Conservation (phyloP, 2,113 vertebrate genomes). For the Vulpes lagopus region DNA sequence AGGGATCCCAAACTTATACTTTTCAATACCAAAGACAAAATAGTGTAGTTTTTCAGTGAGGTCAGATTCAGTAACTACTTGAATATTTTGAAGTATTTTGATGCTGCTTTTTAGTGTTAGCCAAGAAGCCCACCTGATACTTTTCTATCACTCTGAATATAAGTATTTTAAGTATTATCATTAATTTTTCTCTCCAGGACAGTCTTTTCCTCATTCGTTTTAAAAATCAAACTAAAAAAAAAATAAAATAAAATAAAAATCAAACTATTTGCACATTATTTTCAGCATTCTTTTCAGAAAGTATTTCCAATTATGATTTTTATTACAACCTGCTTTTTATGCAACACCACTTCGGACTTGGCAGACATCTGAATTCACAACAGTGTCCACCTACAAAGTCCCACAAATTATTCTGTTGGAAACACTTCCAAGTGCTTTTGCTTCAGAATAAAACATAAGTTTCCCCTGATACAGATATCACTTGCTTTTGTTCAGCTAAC, state of each 20-base stretch:
- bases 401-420: background rate
- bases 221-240: background rate
- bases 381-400: background rate
- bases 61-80: background rate
- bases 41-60: background rate
- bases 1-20: background rate
- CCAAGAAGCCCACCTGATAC: background rate
- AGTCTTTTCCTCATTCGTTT: background rate
- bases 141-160: background rate
- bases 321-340: background rate
- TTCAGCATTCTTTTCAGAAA: background rate
- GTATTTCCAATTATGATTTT: background rate
- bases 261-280: background rate
- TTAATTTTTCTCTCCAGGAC: background rate
- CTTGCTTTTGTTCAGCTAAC: background rate
- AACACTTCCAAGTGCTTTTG: background rate
- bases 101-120: background rate
- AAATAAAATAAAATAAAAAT: too few relatives aligned
- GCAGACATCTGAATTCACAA: background rate
- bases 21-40: background rate
- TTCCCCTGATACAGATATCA: background rate
- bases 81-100: background rate
- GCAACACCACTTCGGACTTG: background rate
- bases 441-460: conserved; percentile 30
- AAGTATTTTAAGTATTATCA: background rate